Percentiles rank a stretch among this genome's conserved stretches.
Conservation (phyloP, 2,888 invertebrate species). For the Limnephilus auricula region DNA sequence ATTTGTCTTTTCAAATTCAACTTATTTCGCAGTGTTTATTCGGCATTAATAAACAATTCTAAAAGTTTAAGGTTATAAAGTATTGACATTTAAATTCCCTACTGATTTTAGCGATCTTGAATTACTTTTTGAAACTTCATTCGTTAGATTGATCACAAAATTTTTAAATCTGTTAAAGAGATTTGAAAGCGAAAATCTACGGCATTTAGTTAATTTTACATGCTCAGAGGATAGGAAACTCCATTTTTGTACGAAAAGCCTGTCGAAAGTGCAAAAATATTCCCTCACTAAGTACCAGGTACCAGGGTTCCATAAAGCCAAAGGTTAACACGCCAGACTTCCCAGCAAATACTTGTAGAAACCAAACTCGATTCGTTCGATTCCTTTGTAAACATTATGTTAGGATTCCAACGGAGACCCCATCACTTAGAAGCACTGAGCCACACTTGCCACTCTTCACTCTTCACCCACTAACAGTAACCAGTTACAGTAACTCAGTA, state of each 20-base stretch:
- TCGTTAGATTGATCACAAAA: too few species aligned
- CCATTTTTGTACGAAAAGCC: neutral
- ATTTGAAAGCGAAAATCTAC: neutral
- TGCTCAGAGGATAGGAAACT: neutral
- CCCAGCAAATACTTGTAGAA: neutral
- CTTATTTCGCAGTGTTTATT: too few species aligned
- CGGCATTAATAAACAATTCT: too few species aligned
- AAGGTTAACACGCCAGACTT: neutral
- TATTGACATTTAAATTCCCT: too few species aligned
- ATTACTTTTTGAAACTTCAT: too few species aligned
- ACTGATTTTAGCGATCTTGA: too few species aligned
- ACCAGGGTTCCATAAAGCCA: neutral
- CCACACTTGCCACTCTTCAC: neutral
- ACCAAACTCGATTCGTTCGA: neutral
- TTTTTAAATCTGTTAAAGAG: too few species aligned
- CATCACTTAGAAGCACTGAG: conserved; percentile 29
- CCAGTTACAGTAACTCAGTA: neutral
- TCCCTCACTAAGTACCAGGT: neutral
- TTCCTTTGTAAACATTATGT: conserved; percentile 23
- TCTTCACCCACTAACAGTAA: conserved; percentile 2
- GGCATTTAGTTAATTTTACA: neutral
- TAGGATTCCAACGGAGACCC: neutral
- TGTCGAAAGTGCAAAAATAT: neutral
- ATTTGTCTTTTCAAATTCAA: too few species aligned
- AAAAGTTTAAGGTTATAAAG: too few species aligned